Evolutionary conservation across 2,113 vertebrate species (phyloP).

Genomic region (Mandrillus leucophaeus): DNA sequence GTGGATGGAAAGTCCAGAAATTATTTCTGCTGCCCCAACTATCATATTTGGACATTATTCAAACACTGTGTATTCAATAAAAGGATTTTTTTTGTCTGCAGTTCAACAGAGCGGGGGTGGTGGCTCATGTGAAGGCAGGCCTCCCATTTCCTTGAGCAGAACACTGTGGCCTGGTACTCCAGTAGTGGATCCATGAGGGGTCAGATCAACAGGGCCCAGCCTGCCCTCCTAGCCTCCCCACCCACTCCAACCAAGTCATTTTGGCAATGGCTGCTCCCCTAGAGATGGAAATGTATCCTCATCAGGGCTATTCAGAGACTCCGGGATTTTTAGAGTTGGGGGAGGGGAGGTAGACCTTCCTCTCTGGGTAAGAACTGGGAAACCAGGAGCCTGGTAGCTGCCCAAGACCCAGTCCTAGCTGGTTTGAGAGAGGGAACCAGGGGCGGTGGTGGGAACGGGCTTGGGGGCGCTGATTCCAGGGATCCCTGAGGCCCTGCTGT

Average conservation of each 20-base stretch:
- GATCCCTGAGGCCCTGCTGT: neutral
- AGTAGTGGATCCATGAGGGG: accelerated
- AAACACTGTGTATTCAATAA: neutral
- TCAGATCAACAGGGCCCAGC: neutral
- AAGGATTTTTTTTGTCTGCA: neutral
- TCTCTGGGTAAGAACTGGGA: neutral
- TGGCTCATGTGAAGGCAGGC: neutral
- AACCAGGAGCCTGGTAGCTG: neutral
- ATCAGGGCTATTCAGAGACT: neutral
- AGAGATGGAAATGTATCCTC: neutral
- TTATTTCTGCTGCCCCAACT: neutral
- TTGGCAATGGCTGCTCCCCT: neutral
- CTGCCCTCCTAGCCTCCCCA: neutral
- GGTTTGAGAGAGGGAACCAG: neutral
- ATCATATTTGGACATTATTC: neutral
- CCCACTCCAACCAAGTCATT: neutral
- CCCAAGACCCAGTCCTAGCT: neutral
- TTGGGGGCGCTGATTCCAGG: neutral
- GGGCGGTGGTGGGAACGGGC: no score
- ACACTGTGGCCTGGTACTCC: accelerated
- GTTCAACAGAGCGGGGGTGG: accelerated
- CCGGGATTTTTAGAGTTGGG: neutral
- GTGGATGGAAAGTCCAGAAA: neutral
- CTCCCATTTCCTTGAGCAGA: neutral
- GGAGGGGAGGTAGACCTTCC: neutral